Evolutionary conservation across 2,113 vertebrate species (phyloP).

Genomic region (Camelus bactrianus): DNA sequence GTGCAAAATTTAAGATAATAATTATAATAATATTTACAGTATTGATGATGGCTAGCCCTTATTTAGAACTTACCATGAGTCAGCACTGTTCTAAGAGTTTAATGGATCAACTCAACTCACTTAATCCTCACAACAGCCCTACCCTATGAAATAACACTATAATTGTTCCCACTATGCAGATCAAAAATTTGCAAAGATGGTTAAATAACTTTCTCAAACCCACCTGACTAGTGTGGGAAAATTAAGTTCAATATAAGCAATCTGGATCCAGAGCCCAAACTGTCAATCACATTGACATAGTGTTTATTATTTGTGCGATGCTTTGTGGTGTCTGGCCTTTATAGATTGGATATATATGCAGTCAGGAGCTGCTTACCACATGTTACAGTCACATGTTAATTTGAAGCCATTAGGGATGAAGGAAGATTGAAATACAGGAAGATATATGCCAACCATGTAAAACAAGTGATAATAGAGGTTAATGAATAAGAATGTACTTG

Average conservation of each 20-base stretch:
- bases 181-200: background rate
- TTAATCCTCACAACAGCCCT: background rate
- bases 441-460: constrained; percentile 19
- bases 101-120: background rate
- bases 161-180: background rate
- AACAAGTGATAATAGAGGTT: constrained; percentile 46
- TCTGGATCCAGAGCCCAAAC: background rate
- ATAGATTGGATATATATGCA: background rate
- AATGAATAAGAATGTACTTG: constrained; percentile 34
- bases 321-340: background rate
- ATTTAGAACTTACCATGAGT: background rate
- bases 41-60: background rate
- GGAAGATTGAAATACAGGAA: background rate
- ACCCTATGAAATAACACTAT: background rate
- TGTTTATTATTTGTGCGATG: background rate
- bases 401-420: constrained; percentile 26
- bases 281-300: background rate
- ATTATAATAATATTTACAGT: background rate
- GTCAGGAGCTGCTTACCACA: background rate
- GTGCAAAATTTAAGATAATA: background rate
- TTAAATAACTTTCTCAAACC: background rate
- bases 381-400: background rate
- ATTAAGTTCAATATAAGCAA: background rate
- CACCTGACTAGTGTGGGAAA: background rate
- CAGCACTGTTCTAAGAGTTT: background rate